Conservation (phyloP, 2,113 vertebrate species). For the Symphodus melops region DNA sequence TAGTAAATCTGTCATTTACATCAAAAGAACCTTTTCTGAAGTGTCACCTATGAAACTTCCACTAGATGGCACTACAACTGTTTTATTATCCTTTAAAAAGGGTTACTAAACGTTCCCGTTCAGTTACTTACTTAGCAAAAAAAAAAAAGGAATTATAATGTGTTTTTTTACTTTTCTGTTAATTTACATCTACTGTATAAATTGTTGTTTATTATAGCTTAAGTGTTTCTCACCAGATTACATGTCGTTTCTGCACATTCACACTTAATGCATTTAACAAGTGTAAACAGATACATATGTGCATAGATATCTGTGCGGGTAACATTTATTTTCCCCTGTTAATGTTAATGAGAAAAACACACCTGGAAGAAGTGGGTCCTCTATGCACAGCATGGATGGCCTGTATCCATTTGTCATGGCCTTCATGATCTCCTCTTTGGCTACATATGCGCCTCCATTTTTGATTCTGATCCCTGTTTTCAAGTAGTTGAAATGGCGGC, state of each 20-base stretch:
- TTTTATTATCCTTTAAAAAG: too few relatives aligned
- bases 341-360: not conserved
- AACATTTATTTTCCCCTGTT: not conserved
- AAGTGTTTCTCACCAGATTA: too few relatives aligned
- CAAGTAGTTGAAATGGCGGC: slow-evolving; percentile 98
- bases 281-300: too few relatives aligned
- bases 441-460: slow-evolving; percentile 94
- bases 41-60: not conserved
- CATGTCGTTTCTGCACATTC: too few relatives aligned
- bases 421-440: slow-evolving; percentile 98
- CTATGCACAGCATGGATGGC: slow-evolving; percentile 98
- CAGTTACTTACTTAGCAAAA: not conserved
- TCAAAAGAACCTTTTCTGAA: too few relatives aligned
- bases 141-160: not conserved
- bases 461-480: slow-evolving; percentile 98
- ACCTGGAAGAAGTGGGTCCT: slow-evolving; percentile 97
- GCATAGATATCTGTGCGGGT: too few relatives aligned
- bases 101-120: not conserved
- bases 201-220: too few relatives aligned
- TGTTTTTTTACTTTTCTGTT: too few relatives aligned
- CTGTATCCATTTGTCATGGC: slow-evolving; percentile 94
- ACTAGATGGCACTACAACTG: not conserved
- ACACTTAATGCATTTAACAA: too few relatives aligned
- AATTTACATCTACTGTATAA: too few relatives aligned
- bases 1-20: not conserved